These are phyloP conservation scores for Callyntrura sp. DNA, from an alignment of 2,888 invertebrate species.

Conservation along the genomic window DNA sequence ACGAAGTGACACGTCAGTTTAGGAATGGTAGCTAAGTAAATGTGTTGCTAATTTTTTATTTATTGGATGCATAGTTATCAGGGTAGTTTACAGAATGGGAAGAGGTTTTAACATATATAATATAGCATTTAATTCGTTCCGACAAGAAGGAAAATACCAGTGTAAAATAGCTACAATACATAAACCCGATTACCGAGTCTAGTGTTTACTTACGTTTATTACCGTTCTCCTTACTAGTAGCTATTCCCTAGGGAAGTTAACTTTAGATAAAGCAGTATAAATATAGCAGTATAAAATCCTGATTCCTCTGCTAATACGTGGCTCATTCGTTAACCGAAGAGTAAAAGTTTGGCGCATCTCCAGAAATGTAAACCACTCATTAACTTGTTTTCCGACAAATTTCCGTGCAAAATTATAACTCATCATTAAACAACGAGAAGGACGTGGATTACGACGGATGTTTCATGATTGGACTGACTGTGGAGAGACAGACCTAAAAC, in stretches of 20 bases:
- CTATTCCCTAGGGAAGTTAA: neutral
- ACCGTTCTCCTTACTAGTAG: neutral
- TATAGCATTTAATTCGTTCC: neutral
- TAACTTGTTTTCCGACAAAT: neutral
- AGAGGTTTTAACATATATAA: neutral
- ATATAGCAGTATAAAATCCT: neutral
- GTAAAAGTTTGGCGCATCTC: neutral
- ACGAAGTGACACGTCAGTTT: too few species aligned
- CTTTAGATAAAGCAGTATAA: neutral
- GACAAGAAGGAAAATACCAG: neutral
- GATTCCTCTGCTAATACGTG: neutral
- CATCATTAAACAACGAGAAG: too few species aligned
- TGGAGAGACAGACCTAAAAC: too few species aligned
- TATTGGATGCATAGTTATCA: neutral
- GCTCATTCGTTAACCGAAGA: neutral
- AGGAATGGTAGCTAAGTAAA: too few species aligned
- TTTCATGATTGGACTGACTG: too few species aligned
- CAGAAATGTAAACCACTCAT: constrained; percentile 13
- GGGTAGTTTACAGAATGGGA: neutral
- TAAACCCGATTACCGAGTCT: neutral
- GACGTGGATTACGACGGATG: too few species aligned
- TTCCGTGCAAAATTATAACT: too few species aligned
- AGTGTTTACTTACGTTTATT: neutral
- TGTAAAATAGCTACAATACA: neutral
- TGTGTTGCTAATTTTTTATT: neutral